Evolutionary conservation across 1,140 invertebrate species (phyloP).

Genomic region (Lerema accius): DNA sequence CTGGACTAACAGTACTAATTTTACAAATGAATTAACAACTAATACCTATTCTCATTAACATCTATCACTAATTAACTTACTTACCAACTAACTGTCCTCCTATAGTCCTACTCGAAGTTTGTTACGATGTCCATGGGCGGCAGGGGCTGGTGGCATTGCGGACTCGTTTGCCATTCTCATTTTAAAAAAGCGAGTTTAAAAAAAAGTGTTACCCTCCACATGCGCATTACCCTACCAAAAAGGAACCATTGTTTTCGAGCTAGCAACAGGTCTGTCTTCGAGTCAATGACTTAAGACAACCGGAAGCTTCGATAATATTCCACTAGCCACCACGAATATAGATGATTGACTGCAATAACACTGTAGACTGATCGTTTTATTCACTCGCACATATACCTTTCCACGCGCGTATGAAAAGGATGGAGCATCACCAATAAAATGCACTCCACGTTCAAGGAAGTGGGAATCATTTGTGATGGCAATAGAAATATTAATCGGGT

Average conservation of each 20-base stretch:
- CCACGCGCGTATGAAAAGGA: conserved; percentile 39
- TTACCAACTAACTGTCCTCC: no score
- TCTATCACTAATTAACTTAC: no score
- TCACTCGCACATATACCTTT: conserved; percentile 43
- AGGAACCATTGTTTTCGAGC: conserved; percentile 25
- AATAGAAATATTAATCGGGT: conserved; percentile 71
- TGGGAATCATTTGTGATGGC: conserved; percentile 69
- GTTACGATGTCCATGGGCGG: no score
- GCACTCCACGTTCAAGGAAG: conserved; percentile 76
- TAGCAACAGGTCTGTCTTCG: conserved; percentile 41
- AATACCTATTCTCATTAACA: no score
- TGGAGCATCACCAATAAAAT: conserved; percentile 53
- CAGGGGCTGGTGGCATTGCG: no score
- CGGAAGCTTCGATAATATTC: conserved; percentile 76
- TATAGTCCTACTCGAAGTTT: no score
- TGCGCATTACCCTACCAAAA: conserved; percentile 21
- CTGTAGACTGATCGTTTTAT: conserved; percentile 42
- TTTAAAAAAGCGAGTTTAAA: neutral
- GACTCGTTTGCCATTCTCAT: no score
- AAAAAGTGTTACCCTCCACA: conserved; percentile 1
- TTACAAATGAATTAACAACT: no score
- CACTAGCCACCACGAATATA: conserved; percentile 76
- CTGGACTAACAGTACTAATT: no score
- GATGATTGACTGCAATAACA: conserved; percentile 73
- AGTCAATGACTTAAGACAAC: conserved; percentile 71